Conservation (phyloP, 2,888 invertebrate species). For the Ormia ochracea region DNA sequence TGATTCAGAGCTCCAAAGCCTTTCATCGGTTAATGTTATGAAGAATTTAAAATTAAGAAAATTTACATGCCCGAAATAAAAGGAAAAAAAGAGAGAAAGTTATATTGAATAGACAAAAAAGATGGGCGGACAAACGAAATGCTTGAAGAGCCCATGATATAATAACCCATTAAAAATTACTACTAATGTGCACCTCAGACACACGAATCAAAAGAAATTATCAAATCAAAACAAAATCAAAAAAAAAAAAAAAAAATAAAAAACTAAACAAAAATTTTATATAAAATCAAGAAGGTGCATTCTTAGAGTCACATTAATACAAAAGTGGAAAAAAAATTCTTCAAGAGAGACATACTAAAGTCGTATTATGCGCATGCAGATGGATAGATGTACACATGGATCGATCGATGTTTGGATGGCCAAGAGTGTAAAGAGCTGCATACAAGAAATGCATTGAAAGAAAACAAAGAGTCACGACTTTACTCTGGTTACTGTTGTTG, state of each 20-base stretch:
- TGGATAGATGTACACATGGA: slow-evolving; percentile 21
- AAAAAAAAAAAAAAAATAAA: slow-evolving; percentile 36
- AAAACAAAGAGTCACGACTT: slow-evolving; percentile 59
- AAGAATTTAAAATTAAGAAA: background rate
- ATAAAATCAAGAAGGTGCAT: slow-evolving; percentile 17
- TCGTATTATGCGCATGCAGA: slow-evolving; percentile 16
- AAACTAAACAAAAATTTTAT: slow-evolving; percentile 11
- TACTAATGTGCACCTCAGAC: slow-evolving; percentile 75
- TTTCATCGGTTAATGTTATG: background rate
- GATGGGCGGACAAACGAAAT: slow-evolving; percentile 19
- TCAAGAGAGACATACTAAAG: slow-evolving; percentile 1
- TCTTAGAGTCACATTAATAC: background rate
- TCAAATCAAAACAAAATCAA: slow-evolving; percentile 14
- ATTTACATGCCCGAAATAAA: background rate
- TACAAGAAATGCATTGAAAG: slow-evolving; percentile 25
- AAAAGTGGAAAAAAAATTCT: background rate
- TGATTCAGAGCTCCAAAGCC: too few species aligned
- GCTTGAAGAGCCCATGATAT: slow-evolving; percentile 60
- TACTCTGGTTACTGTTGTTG: slow-evolving; percentile 30
- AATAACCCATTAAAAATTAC: slow-evolving; percentile 75
- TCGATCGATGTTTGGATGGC: slow-evolving; percentile 17
- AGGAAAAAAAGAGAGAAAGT: slow-evolving; percentile 37
- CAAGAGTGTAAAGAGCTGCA: slow-evolving; percentile 22
- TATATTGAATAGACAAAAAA: slow-evolving; percentile 35
- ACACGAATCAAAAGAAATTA: slow-evolving; percentile 55